These are phyloP conservation scores for Thaumatotibia leucotreta DNA, from an alignment of 1,140 invertebrate species.

Conservation along the genomic window DNA sequence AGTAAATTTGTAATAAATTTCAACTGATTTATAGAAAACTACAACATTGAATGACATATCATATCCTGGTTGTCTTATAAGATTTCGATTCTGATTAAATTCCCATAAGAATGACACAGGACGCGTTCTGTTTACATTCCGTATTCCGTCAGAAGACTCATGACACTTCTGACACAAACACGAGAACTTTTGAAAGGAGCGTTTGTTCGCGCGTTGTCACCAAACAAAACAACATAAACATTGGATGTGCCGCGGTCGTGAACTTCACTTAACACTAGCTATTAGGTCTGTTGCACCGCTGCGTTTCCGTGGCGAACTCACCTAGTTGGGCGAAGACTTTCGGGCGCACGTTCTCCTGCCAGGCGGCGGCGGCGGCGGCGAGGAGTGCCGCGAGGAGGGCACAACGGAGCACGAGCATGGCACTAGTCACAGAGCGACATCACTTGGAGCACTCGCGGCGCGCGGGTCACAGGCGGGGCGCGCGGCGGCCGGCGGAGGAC, in stretches of 20 bases:
- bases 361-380: conserved; percentile 76
- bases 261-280: conserved; percentile 22
- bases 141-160: conserved; percentile 20
- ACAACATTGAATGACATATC: background rate
- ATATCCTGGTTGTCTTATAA: background rate
- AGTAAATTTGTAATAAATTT: background rate
- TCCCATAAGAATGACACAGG: background rate
- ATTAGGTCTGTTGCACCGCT: conserved; percentile 40
- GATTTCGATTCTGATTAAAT: background rate
- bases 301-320: conserved; percentile 73
- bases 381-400: conserved; percentile 59
- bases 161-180: conserved; percentile 44
- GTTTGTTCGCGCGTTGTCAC: conserved; percentile 51
- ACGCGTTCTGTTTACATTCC: conserved; percentile 19
- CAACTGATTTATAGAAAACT: background rate
- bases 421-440: conserved; percentile 74
- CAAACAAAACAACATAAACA: conserved; percentile 63
- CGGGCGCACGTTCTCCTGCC: conserved; percentile 91
- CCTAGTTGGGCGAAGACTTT: conserved; percentile 92
- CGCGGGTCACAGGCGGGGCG: conserved; percentile 20
- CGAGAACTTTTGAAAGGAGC: conserved; percentile 41
- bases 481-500: conserved; percentile 55
- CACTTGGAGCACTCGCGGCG: conserved; percentile 66
- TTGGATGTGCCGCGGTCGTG: conserved; percentile 20
- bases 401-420: conserved; percentile 70